Base-by-base conservation (phyloP, 2,888 invertebrate genomes). In the Sarcophaga subvicina region DNA sequence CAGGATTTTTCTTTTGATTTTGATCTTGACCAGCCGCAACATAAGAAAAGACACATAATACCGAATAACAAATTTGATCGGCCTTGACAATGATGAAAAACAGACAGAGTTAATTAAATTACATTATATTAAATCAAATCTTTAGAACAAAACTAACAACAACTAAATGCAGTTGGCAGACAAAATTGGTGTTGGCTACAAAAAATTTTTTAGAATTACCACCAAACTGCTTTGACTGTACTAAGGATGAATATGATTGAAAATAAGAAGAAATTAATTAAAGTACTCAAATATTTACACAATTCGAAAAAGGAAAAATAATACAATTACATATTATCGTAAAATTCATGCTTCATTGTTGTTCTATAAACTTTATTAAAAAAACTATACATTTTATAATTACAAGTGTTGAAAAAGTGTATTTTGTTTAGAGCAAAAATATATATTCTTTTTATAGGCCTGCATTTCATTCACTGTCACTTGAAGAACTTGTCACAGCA, bases 21-120 rank as follows among this genome's bases (percentile, higher is more conserved):
- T 96, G 96, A 90, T 97, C 97, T 89, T 96, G 96, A 0, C 98
- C 98, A 81, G 99, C 99, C 87, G 99, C 99, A 93, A 99, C 96
- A 94, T 99, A 99, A 75, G 99, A 99, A 94, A 99, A 99, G 89
- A 99, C 98, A 95, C 99, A 99, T 90, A 99, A 95, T 88, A 99
- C 99, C 90, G 99, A 98, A 94, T 99, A 99, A 94, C 99, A 99
- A 92, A 99, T 99, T 94, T 99, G 99, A 94, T 99, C 98, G 93
- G 99, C 99, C 99, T 99, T 89, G 5, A 86, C 62, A 72, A 64
- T 63, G 45, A 49, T 17, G 5, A 77, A 71, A 62, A 67, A 62
- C 60, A 37, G 54, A 47, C 66, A 60, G 20, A 62, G 72, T 73
- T n/a, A 78, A 69, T 76, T 54, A 54, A 54, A 5, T 76, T 49